These are phyloP conservation scores for Heliothis peltigera DNA, from an alignment of 2,888 invertebrate species.

Conservation along the genomic window DNA sequence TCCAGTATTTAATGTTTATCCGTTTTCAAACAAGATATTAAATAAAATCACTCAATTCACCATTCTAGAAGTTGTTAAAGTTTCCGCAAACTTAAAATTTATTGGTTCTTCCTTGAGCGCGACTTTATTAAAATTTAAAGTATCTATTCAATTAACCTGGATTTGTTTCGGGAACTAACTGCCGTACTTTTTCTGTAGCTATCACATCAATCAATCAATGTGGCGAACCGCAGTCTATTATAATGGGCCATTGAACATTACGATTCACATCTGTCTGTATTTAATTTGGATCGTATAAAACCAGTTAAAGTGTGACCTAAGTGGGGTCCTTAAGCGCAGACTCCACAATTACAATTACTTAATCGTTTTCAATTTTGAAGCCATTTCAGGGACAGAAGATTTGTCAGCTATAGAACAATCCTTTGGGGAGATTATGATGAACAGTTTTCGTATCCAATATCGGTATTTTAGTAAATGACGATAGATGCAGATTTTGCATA, in stretches of 20 bases:
- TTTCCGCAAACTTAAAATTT: slow-evolving; percentile 1
- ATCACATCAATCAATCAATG: slow-evolving; percentile 7
- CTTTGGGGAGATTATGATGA: neutral
- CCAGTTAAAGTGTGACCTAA: neutral
- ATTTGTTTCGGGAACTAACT: neutral
- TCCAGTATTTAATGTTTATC: too few relatives aligned
- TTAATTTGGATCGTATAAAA: slow-evolving; percentile 15
- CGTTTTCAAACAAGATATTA: neutral
- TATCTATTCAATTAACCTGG: neutral
- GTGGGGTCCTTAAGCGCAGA: neutral
- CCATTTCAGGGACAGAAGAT: neutral
- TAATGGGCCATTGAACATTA: slow-evolving; percentile 3
- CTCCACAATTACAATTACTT: neutral
- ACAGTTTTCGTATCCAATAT: neutral
- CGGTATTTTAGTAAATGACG: neutral
- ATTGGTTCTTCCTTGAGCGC: neutral
- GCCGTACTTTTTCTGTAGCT: neutral
- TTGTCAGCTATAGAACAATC: neutral
- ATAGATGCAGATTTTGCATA: too few relatives aligned
- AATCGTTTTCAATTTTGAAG: neutral
- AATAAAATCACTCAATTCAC: neutral
- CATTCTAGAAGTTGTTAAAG: neutral
- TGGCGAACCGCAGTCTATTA: slow-evolving; percentile 1
- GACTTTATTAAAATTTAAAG: neutral
- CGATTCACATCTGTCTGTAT: slow-evolving; percentile 8